Base-by-base conservation (phyloP, 1,140 invertebrate species). In the Eumaeus atala region DNA sequence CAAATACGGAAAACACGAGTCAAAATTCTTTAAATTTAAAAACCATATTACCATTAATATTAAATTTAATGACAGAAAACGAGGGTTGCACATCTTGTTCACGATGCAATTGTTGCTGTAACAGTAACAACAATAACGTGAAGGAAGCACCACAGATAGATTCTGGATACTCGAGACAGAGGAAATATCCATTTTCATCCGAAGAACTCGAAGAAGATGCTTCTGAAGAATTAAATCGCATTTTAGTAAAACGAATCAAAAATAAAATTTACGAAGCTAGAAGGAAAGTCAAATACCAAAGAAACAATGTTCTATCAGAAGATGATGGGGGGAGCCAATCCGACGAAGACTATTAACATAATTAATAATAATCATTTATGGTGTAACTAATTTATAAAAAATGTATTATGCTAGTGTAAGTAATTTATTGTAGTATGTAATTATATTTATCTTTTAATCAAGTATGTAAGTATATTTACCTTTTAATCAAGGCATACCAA, bases 1-100 rank as follows among this genome's bases (percentile, higher is more conserved):
- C 28, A 58, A 56, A 12, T 50, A 37, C 11, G 10, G 12, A 16
- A 35, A 61, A 18, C 12, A 60, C 36, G 36, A 51, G n/a, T 61
- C 65, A 3, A 67, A 73, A 54, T 14, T 66, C 71, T 16, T 69
- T 68, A 9, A 72, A 44, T 51, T 51, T 76, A 16, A 77, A 74
- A 66, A 44, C 70, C 12, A 55, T 82, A 17, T 54, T 82, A 9
- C 78, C 78, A 12, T 54, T 79, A 34, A 62, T 82, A 58, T 54
- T 82, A 10, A 68, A 82, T 60, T 54, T 82, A 36, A 35, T 82
- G 12, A 70, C 71, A 50, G 76, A 58, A 56, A 69, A 65, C 37
- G 48, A 58, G 33, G 17, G 40, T 10, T 70, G 70, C 44, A 34
- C 48, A 7, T 77, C 70, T 52, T 52, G 54, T 34, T 56, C 62